Evolutionary conservation across 2,888 invertebrate species (phyloP).

Genomic region (Pelosia muscerda): DNA sequence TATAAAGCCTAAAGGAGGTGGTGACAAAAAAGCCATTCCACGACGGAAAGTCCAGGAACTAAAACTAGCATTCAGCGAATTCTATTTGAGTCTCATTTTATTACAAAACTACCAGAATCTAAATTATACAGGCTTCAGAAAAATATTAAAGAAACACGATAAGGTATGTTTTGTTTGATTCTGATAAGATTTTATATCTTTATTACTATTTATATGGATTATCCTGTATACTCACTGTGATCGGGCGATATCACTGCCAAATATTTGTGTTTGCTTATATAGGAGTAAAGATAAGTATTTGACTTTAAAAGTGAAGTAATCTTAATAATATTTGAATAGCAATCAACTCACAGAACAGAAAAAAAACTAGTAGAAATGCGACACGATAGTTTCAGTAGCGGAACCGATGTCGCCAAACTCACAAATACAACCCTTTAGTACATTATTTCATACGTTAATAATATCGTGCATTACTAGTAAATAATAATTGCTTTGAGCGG

Average conservation of each 20-base stretch:
- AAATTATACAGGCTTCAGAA: conserved; percentile 99
- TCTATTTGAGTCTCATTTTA: conserved; percentile 97
- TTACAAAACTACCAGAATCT: conserved; percentile 99
- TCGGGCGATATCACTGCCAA: conserved; percentile 22
- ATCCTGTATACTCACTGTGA: conserved; percentile 31
- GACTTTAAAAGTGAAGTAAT: background rate
- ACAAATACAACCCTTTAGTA: no score
- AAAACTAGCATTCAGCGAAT: conserved; percentile 99
- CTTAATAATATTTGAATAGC: background rate
- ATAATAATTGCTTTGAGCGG: no score
- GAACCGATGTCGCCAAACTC: no score
- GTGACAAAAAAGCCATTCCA: conserved; percentile 87
- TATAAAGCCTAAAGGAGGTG: conserved; percentile 79
- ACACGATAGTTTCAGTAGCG: no score
- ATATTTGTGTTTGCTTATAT: conserved; percentile 28
- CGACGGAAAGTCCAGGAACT: conserved; percentile 95
- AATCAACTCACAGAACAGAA: no score
- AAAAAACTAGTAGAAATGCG: no score
- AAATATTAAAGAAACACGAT: conserved; percentile 99
- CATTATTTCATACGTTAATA: no score
- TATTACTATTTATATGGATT: conserved; percentile 36
- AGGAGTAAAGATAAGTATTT: conserved; percentile 2
- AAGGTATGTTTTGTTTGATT: conserved; percentile 88
- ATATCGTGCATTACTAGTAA: no score
- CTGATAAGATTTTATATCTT: conserved; percentile 39